phyloP scores from a whole-genome alignment of 2,888 invertebrate genomes.

The Diaphora mendica region DNA sequence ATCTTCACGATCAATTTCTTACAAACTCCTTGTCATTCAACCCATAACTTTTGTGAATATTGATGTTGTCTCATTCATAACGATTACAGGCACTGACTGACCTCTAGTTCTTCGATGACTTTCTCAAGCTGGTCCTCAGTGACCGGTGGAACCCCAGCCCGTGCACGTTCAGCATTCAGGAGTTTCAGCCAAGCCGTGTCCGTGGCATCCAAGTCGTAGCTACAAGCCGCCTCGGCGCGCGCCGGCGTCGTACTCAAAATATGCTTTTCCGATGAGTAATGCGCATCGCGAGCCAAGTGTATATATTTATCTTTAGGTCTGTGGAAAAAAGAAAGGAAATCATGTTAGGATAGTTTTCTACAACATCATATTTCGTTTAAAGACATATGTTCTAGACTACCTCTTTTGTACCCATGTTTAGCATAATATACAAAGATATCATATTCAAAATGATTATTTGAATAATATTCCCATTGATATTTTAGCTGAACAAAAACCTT shows the following conservation, averaged over 20 bases:
- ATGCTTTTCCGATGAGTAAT: slow-evolving; percentile 94
- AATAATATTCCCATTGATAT: not conserved
- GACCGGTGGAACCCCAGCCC: slow-evolving; percentile 90
- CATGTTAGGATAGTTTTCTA: not conserved
- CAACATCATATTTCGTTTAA: not conserved
- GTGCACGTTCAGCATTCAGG: slow-evolving; percentile 94
- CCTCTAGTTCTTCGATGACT: slow-evolving; percentile 96
- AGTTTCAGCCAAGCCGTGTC: slow-evolving; percentile 96
- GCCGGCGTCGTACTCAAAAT: slow-evolving; percentile 94
- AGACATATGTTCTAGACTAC: not conserved
- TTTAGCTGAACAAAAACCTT: not conserved
- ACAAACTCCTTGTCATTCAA: not conserved
- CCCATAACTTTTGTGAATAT: not conserved
- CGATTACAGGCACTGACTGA: slow-evolving; percentile 54
- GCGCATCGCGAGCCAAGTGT: slow-evolving; percentile 95
- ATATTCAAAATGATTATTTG: not conserved
- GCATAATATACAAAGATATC: not conserved
- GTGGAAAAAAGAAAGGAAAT: slow-evolving; percentile 30
- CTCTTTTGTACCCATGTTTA: not conserved
- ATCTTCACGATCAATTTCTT: not conserved
- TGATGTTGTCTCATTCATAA: not conserved
- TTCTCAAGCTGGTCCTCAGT: slow-evolving; percentile 96
- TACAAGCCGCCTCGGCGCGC: slow-evolving; percentile 96
- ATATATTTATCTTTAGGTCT: slow-evolving; percentile 97
- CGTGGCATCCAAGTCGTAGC: slow-evolving; percentile 97